Conservation (phyloP, 2,113 vertebrate species). For the Triplophysa dalaica region DNA sequence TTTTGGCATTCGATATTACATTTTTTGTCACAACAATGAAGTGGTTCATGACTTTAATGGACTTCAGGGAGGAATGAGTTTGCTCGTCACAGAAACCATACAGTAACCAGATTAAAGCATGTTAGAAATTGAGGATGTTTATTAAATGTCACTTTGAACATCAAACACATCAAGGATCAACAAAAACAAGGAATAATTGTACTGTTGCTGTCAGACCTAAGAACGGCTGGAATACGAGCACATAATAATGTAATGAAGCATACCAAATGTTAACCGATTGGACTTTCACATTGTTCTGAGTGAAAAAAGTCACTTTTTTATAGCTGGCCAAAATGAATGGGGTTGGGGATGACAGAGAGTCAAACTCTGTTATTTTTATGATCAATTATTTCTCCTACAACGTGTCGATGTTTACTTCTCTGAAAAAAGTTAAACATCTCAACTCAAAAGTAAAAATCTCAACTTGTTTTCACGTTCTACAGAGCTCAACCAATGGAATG, state of each 20-base stretch:
- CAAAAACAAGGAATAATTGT: conserved; percentile 23
- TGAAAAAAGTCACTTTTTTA: too few species aligned
- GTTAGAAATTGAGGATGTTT: conserved; percentile 50
- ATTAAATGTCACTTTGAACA: conserved; percentile 50
- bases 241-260: too few species aligned
- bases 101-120: neutral
- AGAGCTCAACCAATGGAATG: neutral
- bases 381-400: too few species aligned
- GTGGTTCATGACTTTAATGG: too few species aligned
- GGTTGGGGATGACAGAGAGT: neutral
- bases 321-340: neutral
- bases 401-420: too few species aligned
- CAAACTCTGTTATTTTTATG: neutral
- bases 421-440: too few species aligned
- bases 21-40: too few species aligned
- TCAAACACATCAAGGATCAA: conserved; percentile 44
- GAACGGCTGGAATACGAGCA: neutral
- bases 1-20: too few species aligned
- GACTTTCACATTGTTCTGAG: too few species aligned
- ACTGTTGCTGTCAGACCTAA: conserved; percentile 4
- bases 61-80: neutral
- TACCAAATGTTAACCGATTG: too few species aligned
- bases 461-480: too few species aligned
- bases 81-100: neutral
- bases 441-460: too few species aligned